These are phyloP conservation scores for Nycticebus coucang DNA, from an alignment of 2,113 vertebrate species.

Conservation along the genomic window DNA sequence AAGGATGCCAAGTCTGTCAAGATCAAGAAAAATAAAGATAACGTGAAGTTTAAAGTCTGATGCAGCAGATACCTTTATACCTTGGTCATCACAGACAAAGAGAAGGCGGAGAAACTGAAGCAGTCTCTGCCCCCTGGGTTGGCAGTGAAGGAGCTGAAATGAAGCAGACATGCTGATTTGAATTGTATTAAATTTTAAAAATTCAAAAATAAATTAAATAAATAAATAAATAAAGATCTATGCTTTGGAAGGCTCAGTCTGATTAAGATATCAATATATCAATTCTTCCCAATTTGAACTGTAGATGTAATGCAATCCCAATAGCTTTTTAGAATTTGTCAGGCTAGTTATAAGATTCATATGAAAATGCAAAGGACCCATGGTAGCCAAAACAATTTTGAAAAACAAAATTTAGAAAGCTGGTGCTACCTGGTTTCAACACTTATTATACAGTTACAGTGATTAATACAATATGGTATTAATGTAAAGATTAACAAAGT, in stretches of 20 bases:
- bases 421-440: background rate
- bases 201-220: background rate
- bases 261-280: background rate
- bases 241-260: background rate
- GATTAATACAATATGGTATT: background rate
- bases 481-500: constrained; percentile 13
- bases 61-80: no score
- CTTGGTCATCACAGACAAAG: no score
- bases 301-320: background rate
- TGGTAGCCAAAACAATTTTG: background rate
- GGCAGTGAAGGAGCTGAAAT: no score
- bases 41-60: no score
- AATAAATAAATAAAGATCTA: background rate
- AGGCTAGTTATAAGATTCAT: background rate
- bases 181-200: no score
- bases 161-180: no score
- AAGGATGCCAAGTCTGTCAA: no score
- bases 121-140: no score
- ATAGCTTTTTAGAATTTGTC: background rate
- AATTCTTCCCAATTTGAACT: background rate
- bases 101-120: no score
- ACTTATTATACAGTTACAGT: background rate
- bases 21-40: no score
- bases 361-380: background rate
- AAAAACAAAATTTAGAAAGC: background rate